Evolutionary conservation across 1,140 invertebrate species (phyloP), one percentile per base, ranked within the genome.

Genomic region (Hylaeus anthracinus): DNA sequence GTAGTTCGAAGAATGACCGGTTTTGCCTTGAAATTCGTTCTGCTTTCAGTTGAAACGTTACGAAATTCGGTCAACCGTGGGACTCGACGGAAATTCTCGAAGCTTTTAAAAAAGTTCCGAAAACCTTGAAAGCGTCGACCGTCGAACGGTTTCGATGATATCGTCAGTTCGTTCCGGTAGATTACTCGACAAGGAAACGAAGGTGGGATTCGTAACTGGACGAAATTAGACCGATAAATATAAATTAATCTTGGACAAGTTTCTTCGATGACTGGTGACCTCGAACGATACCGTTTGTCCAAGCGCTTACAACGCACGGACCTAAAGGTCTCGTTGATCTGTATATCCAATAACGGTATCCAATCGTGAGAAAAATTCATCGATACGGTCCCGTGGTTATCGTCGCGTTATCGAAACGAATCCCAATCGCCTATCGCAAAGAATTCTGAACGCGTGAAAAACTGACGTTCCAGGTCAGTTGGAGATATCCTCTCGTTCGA

Each of bases 401-500:
- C 53, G 69, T 53, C 43, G 58, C 53, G 53, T 71, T 8, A 15
- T 39, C 53, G 69, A 43, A 56, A 71, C 53, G 10, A n/a, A 2
- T 5, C 51, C 12, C 48, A 14, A 14, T 15, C 26, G 45, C 4
- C 58, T n/a, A 58, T 58, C 15, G 41, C 39, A 14, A 48, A 26
- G 45, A 64, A 8, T n/a, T 26, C 12, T 2, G 41, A 26, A 15
- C 45, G 15, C 5, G 61, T 39, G 5, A 26, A 69, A 77, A 60
- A 70, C 76, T 64, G 51, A 53, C 77, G 77, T 79, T 79, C 77
- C 58, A 79, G 77, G 58, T 73, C 58, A 71, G 56, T 72, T 26
- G 66, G 37, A 12, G 12, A 58, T 51, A 48, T 64, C 41, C 2
- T 9, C 39, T 10, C 69, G 53, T 10, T n/a, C 69, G 69, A 10